Evolutionary conservation across 37 sponge, comb jelly and placozoan species (phyloP).

Genomic region (Aplysina aerophoba): DNA sequence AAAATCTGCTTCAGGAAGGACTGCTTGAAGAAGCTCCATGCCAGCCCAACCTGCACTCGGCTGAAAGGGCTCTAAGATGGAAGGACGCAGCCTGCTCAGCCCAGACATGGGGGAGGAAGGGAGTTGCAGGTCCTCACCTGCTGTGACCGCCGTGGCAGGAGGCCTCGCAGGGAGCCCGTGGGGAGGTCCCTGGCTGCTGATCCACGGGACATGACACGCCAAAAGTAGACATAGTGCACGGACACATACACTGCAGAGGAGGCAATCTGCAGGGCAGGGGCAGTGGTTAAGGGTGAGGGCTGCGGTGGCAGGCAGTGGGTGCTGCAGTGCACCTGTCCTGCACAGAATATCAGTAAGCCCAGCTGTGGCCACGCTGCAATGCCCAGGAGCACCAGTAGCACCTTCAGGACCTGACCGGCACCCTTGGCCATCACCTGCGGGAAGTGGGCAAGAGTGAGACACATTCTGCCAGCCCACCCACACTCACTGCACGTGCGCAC

Average conservation of each 20-base stretch:
- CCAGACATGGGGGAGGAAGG: background rate
- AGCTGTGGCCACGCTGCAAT: slow-evolving; percentile 47
- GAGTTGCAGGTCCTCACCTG: background rate
- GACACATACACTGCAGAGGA: slow-evolving; percentile 63
- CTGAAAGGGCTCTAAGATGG: slow-evolving; percentile 19
- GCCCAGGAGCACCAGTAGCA: slow-evolving; percentile 49
- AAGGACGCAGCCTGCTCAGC: background rate
- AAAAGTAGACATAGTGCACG: slow-evolving; percentile 76
- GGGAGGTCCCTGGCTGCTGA: slow-evolving; percentile 47
- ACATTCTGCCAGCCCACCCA: background rate
- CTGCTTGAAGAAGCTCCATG: slow-evolving; percentile 88
- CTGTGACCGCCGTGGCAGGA: slow-evolving; percentile 50
- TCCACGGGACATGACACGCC: background rate
- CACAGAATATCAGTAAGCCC: slow-evolving; percentile 64
- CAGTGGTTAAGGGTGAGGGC: too few relatives aligned
- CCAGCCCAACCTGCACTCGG: slow-evolving; percentile 29
- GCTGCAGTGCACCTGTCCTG: slow-evolving; percentile 54
- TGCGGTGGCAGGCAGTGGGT: background rate
- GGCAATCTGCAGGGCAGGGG: slow-evolving; percentile 52
- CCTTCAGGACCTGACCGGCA: slow-evolving; percentile 56
- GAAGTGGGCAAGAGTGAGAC: background rate
- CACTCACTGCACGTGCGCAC: slow-evolving; percentile 26
- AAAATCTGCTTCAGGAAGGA: slow-evolving; percentile 91
- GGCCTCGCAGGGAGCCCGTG: slow-evolving; percentile 33
- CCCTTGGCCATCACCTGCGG: slow-evolving; percentile 77